Evolutionary conservation across 2,113 vertebrate genomes (phyloP), one percentile per base, ranked within the genome.

Genomic region (Heterocephalus glaber): DNA sequence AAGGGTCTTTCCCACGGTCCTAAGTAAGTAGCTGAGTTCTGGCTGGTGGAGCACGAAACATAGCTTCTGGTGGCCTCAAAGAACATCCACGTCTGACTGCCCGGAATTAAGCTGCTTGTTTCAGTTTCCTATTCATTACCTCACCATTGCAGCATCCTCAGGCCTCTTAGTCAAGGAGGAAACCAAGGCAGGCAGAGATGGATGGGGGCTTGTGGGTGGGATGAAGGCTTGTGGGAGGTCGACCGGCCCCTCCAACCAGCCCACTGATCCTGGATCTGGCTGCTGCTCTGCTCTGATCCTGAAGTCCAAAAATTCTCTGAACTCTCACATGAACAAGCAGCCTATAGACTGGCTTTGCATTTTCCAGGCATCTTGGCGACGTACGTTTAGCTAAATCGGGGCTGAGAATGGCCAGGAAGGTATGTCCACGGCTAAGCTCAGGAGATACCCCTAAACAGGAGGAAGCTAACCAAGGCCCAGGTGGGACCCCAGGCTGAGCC

Each of bases 1-100:
- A 60, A 94, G 94, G 96, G 87, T 41, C 66, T 93, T 93, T 87
- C 94, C 90, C 87, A 3, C 12, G n/a, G 76, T 66, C 47, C 33
- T 60, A 66, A 86, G 82, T 86, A 74, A 90, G 44, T 19, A 19
- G 19, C 82, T 35, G 38, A 7, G 47, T 86, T 58, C 54, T 82
- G 38, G 82, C 38, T 38, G 63, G 12, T 47, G 58, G 47, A 76
- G 81, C 58, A 22, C 5, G 54, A 60, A 92, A 63, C n/a, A 26
- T 1, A 58, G 60, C 47, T 35, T 49, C 28, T 2, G 24, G 5
- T 30, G 2, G 9, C 10, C 74, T 76, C 58, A 22, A 66, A n/a
- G 22, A 70, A 81, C 26, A 16, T 14, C 49, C 35, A 26, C 19
- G 38, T 74, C 76, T 76, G 33, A 44, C 58, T 81, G 63, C 86